Evolutionary conservation across 2,888 invertebrate species (phyloP).

Genomic region (Rhodophaea formosa): DNA sequence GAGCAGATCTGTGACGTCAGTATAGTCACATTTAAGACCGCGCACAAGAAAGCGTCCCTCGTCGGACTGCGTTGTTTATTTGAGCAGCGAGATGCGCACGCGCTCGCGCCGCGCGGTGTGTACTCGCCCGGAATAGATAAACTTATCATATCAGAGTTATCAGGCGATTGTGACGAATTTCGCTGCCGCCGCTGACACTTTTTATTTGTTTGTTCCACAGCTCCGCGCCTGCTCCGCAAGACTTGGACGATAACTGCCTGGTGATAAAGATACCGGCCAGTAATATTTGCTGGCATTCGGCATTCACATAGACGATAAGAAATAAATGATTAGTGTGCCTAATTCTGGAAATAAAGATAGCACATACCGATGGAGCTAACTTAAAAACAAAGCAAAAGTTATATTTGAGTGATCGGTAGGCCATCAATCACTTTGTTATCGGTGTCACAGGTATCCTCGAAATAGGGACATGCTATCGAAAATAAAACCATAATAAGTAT

Average conservation of each 20-base stretch:
- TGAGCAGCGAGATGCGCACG: constrained; percentile 8
- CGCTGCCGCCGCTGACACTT: not conserved
- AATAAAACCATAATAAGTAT: too few species aligned
- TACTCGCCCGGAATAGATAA: constrained; percentile 10
- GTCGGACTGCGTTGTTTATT: not conserved
- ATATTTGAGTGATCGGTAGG: too few species aligned
- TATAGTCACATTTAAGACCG: too few species aligned
- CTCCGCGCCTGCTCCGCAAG: not conserved
- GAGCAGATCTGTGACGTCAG: too few species aligned
- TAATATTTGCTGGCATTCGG: not conserved
- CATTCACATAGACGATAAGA: not conserved
- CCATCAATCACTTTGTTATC: too few species aligned
- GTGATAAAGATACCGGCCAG: not conserved
- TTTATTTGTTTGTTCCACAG: too few species aligned
- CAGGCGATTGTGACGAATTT: constrained; percentile 1
- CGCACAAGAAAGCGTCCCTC: not conserved
- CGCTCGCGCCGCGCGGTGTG: constrained; percentile 3
- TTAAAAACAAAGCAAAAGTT: too few species aligned
- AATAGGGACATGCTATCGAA: too few species aligned
- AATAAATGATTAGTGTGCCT: not conserved
- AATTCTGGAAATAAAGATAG: too few species aligned
- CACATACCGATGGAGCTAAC: too few species aligned
- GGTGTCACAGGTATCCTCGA: too few species aligned
- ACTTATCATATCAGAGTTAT: constrained; percentile 4
- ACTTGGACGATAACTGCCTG: not conserved